Evolutionary conservation across 2,113 vertebrate species (phyloP).

Genomic region (Hyperopisus bebe): DNA sequence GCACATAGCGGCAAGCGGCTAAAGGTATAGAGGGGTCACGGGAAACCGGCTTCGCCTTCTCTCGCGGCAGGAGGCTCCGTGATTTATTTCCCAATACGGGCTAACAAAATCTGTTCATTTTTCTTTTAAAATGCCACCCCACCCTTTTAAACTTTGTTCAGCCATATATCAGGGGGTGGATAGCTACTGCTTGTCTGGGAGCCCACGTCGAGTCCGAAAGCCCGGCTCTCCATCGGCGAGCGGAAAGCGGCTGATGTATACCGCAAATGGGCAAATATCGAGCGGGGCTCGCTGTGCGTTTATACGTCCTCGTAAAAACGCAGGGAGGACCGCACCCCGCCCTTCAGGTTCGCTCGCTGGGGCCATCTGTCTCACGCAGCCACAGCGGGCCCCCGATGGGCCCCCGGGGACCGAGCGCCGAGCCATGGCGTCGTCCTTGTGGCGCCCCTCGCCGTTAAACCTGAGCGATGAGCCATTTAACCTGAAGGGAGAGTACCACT

Average conservation of each 20-base stretch:
- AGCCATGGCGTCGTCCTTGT: slow-evolving; percentile 19
- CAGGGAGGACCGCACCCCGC: not conserved
- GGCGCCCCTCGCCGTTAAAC: slow-evolving; percentile 34
- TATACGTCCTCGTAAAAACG: not conserved
- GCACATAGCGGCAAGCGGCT: not conserved
- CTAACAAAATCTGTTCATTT: slow-evolving; percentile 21
- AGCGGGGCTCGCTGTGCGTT: not conserved
- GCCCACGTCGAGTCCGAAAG: not conserved
- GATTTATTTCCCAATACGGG: slow-evolving; percentile 20
- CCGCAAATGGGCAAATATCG: not conserved
- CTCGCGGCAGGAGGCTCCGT: not conserved
- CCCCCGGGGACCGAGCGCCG: not conserved
- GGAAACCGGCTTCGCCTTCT: not conserved
- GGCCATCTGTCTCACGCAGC: not conserved
- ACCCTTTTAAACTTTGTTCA: not conserved
- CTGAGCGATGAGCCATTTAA: slow-evolving; percentile 23
- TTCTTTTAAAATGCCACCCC: slow-evolving; percentile 15
- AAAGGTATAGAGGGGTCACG: not conserved
- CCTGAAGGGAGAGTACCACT: slow-evolving; percentile 31
- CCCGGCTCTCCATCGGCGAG: not conserved
- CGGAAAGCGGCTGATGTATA: not conserved
- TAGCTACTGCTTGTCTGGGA: not conserved
- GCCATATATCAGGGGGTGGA: not conserved
- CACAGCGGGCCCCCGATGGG: not conserved
- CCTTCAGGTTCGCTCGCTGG: not conserved